Evolutionary conservation across 2,888 invertebrate genomes (phyloP), one percentile per base, ranked within the genome.

Genomic region (Amphipoea lucens): DNA sequence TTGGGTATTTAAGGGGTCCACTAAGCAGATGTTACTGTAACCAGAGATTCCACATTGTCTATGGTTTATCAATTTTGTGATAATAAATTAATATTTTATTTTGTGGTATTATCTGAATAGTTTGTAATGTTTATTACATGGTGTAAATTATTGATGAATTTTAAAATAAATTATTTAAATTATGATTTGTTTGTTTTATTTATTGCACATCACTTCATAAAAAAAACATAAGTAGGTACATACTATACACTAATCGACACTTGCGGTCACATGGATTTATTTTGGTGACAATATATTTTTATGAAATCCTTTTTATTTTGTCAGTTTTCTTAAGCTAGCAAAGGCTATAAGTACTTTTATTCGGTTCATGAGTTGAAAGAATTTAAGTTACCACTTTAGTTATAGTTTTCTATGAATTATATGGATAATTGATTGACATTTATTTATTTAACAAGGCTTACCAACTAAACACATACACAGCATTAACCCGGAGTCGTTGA

Each of bases 71-170:
- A 87, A 88, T 91, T 92, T 90, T 92, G 93, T 93, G 92, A 92
- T 93, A 92, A 75, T 89, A 88, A 85, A 72, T 73, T 86, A 88
- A 82, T 89, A 88, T 90, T 89, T 89, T 88, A 82, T 88, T 89
- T 90, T 90, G 87, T 90, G 88, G 87, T 86, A 85, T 88, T 88
- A 85, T 89, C 82, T 90, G 88, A 90, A 90, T 92, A 90, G 82
- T 89, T 89, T 90, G 72, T 89, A 91, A 90, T 91, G 88, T 89
- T 88, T 86, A 89, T 92, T 93, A 91, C 88, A 92, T 90, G 92
- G 94, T 96, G 94, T 96, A 95, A 94, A 93, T 94, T 95, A 94
- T 94, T 94, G 92, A 94, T 94, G 94, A 94, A 93, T 93, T 94
- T 92, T 88, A 83, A 95, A 71, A 94, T 95, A 95, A 95, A 96